These are phyloP conservation scores for Bombus huntii DNA, from an alignment of 1,140 invertebrate genomes.

Conservation along the genomic window DNA sequence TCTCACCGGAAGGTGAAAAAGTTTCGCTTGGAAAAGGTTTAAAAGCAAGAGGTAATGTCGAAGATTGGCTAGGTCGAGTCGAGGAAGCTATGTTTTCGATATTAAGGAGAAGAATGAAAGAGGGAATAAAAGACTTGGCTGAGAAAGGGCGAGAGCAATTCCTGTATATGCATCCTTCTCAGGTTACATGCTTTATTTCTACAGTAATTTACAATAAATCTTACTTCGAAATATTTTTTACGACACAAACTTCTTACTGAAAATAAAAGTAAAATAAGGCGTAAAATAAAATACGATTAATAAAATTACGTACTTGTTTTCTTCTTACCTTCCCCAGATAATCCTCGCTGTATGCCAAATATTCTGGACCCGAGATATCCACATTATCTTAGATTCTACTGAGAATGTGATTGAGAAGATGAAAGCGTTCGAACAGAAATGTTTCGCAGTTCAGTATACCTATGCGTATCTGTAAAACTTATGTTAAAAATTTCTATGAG, in stretches of 20 bases:
- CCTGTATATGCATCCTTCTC: constrained; percentile 85
- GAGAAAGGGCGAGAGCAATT: constrained; percentile 84
- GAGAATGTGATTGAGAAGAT: constrained; percentile 81
- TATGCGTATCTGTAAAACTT: background rate
- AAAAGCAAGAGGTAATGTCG: constrained; percentile 93
- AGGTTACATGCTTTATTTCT: constrained; percentile 77
- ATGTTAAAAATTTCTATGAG: background rate
- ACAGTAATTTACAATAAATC: too few relatives aligned
- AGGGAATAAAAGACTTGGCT: constrained; percentile 86
- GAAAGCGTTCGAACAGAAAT: constrained; percentile 87
- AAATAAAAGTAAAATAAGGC: background rate
- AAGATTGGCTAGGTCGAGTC: constrained; percentile 94
- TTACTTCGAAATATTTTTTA: background rate
- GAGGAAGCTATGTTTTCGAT: constrained; percentile 92
- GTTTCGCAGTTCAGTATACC: constrained; percentile 80
- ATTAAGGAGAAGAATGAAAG: constrained; percentile 89
- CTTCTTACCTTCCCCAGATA: constrained; percentile 77
- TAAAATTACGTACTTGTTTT: background rate
- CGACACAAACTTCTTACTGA: background rate
- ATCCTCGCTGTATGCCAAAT: constrained; percentile 93
- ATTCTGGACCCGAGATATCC: constrained; percentile 91
- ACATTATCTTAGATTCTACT: constrained; percentile 86
- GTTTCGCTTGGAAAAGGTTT: constrained; percentile 90
- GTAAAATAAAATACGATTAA: background rate
- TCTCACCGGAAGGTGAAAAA: constrained; percentile 93